phyloP scores from a whole-genome alignment of 2,113 vertebrate genomes.

The Hydrolagus affinis region DNA sequence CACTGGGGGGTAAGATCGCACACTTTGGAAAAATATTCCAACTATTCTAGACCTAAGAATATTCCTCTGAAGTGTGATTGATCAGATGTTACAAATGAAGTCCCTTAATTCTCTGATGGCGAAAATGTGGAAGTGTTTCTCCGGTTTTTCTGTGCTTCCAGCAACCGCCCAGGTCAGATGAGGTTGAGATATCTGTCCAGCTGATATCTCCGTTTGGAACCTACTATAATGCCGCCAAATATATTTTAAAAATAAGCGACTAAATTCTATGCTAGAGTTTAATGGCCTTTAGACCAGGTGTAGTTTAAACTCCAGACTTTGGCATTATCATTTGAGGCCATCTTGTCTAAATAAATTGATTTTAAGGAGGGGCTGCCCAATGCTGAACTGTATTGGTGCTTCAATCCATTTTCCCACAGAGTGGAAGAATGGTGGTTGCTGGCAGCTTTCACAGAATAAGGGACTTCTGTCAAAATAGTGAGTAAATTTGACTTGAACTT shows the following conservation, averaged over 20 bases:
- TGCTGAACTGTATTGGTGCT: neutral
- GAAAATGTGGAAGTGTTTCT: neutral
- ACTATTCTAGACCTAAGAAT: neutral
- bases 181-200: neutral
- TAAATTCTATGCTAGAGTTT: neutral
- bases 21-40: neutral
- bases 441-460: neutral
- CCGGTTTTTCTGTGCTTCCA: neutral
- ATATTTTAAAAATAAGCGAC: neutral
- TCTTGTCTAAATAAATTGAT: neutral
- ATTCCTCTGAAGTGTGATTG: neutral
- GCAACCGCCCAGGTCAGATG: neutral
- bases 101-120: neutral
- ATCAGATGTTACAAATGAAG: neutral
- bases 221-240: neutral
- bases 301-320: too few species aligned
- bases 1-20: conserved; percentile 6
- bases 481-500: neutral
- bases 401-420: neutral
- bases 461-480: neutral
- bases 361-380: neutral
- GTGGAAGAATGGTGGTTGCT: neutral
- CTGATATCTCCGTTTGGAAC: neutral
- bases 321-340: neutral
- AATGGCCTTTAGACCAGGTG: neutral